phyloP scores from a whole-genome alignment of 2,888 invertebrate species.

The Nyleta sp. region DNA sequence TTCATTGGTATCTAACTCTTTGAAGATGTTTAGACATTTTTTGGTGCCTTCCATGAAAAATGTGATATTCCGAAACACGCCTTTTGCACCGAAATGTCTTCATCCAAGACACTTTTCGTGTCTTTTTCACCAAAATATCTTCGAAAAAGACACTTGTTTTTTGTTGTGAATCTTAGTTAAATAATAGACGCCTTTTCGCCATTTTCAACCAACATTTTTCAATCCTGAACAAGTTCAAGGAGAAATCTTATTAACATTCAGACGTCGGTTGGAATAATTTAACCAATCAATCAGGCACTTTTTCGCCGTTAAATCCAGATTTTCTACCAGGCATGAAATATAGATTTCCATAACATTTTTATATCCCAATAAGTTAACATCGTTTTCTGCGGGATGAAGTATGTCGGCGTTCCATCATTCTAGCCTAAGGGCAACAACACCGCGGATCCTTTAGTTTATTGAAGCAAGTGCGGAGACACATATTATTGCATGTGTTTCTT shows the following conservation, averaged over 20 bases:
- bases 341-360: constrained; percentile 17
- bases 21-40: no score
- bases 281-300: not conserved
- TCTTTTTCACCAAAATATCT: no score
- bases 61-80: no score
- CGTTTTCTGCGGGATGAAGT: constrained; percentile 14
- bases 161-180: no score
- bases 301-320: not conserved
- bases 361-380: constrained; percentile 17
- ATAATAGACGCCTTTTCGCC: no score
- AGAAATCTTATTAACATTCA: constrained; percentile 2
- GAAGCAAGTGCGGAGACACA: constrained; percentile 26
- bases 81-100: no score
- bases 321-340: not conserved
- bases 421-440: constrained; percentile 16
- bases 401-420: constrained; percentile 18
- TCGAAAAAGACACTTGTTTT: no score
- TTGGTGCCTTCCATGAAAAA: no score
- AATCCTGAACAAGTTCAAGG: not conserved
- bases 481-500: constrained; percentile 8
- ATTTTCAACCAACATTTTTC: not conserved
- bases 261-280: not conserved
- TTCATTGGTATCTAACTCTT: no score
- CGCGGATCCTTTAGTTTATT: constrained; percentile 32
- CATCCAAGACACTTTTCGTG: no score